These are phyloP conservation scores for Tyria jacobaeae DNA, from an alignment of 2,888 invertebrate genomes.

Conservation along the genomic window DNA sequence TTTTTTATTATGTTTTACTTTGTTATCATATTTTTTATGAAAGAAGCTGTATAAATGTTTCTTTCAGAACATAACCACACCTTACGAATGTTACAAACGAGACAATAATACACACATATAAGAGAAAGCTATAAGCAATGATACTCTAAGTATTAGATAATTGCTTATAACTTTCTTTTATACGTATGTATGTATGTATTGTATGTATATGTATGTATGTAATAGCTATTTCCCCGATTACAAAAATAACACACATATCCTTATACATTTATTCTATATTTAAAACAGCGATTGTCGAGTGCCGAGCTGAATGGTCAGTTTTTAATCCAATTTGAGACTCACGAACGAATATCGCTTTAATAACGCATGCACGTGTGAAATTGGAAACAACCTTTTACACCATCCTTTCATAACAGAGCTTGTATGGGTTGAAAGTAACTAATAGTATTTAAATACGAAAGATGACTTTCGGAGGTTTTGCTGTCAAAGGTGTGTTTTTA, in stretches of 20 bases:
- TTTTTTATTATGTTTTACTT: too few relatives aligned
- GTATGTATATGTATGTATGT: too few relatives aligned
- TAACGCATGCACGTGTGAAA: conserved; percentile 31
- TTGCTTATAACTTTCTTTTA: too few relatives aligned
- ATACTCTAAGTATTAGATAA: too few relatives aligned
- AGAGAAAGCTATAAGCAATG: too few relatives aligned
- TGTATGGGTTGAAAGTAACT: conserved; percentile 2
- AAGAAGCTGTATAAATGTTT: too few relatives aligned
- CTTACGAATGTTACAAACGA: too few relatives aligned
- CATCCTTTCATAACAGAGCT: conserved; percentile 6
- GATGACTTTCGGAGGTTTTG: neutral
- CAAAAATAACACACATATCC: neutral
- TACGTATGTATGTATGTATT: too few relatives aligned
- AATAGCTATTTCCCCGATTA: too few relatives aligned
- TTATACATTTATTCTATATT: conserved; percentile 9
- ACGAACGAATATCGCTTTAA: conserved; percentile 23
- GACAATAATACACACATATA: too few relatives aligned
- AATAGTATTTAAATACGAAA: conserved; percentile 3
- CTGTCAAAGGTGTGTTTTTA: neutral
- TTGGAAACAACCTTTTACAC: conserved; percentile 26
- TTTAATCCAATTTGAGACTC: conserved; percentile 41
- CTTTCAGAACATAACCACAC: too few relatives aligned
- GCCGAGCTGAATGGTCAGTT: conserved; percentile 7
- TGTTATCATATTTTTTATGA: too few relatives aligned
- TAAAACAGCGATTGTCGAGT: conserved; percentile 25